phyloP scores from a whole-genome alignment of 2,113 vertebrate genomes.

The Myrmecobius fasciatus region DNA sequence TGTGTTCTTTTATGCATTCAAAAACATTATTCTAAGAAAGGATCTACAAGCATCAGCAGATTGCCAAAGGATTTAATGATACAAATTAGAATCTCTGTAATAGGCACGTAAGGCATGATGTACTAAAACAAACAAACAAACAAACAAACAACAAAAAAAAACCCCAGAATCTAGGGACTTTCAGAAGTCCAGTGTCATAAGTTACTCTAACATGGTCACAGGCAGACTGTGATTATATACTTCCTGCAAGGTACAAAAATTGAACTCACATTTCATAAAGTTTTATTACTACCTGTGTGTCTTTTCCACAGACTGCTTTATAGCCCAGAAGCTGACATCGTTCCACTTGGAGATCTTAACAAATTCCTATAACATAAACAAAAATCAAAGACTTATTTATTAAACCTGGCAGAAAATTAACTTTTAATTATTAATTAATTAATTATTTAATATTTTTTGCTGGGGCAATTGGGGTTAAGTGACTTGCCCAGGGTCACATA shows the following conservation, averaged over 20 bases:
- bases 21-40: not conserved
- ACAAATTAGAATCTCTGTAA: not conserved
- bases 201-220: not conserved
- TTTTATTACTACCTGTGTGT: constrained; percentile 90
- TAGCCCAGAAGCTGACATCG: constrained; percentile 97
- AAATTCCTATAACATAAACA: constrained; percentile 89
- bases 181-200: not conserved
- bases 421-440: too few species aligned
- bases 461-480: too few species aligned
- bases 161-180: not conserved
- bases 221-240: not conserved
- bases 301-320: constrained; percentile 98
- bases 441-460: too few species aligned
- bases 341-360: constrained; percentile 98
- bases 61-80: not conserved
- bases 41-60: not conserved
- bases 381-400: constrained; percentile 37
- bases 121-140: too few species aligned
- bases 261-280: constrained; percentile 40
- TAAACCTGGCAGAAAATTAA: not conserved
- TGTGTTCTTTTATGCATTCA: not conserved
- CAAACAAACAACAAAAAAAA: too few species aligned
- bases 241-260: not conserved
- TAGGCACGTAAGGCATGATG: not conserved
- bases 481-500: too few species aligned